Evolutionary conservation across 53 echinoderm and acorn worm genomes (phyloP), one percentile per base, ranked within the genome.

Genomic region (Holothuria leucospilota): DNA sequence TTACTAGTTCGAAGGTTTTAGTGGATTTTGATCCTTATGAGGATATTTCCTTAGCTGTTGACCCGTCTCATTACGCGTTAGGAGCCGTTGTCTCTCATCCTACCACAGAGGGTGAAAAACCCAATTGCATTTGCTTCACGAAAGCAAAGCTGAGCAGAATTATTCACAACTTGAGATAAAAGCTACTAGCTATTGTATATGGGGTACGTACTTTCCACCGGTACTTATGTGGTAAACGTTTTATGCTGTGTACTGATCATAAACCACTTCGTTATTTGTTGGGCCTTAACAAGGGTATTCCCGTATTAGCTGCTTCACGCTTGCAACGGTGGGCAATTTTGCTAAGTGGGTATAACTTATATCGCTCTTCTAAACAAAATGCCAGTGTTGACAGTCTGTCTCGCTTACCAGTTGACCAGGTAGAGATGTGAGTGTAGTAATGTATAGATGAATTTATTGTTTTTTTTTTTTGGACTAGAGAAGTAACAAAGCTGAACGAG

Each of bases 171-270:
- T 87, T 10, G 87, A 87, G 30, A 80, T 66, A 25, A 81, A 87
- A 29, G 81, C 80, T n/a, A 24, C 51, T 87, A 34, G 81, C 87
- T 21, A 80, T 65, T 20, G 87, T 87, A 26, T 87, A 65, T 68
- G 87, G 81, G 23, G 87, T 87, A 51, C 64, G 80, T 9, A 24
- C 41, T 56, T 87, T 87, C 29, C 87, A 87, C 67, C 87, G 79
- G 51, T 80, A 87, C 52, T 1, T 87, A 6, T 87, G 67, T 81
- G 87, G n/a, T n/a, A n/a, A n/a, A n/a, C n/a, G n/a, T n/a, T 80
- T 87, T 62, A 53, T 38, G 27, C 26, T 86, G 1, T 68, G 42
- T 62, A 59, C 58, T 15, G 28, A 63, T 0, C 68, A 67, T 42
- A 84, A 84, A 41, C 68, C 84, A 49, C 68, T 67, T 42, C 67